A percentile compares a stretch with the other conserved stretches of the same genome.
These are phyloP conservation scores for Molossus molossus DNA, from an alignment of 2,797 vertebrate genomes.

Conservation along the genomic window DNA sequence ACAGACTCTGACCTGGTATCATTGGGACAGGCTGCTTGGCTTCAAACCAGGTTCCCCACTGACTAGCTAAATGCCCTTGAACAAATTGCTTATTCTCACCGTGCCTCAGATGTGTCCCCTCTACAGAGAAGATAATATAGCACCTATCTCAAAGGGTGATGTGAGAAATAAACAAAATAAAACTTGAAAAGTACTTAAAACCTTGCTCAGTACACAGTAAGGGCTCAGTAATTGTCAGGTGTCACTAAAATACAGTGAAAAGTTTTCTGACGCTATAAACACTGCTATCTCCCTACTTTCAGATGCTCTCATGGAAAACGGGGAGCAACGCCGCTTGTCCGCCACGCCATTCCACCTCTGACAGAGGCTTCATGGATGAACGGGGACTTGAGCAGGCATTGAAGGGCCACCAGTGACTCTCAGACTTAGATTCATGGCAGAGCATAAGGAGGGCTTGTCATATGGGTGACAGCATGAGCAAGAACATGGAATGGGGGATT, in stretches of 20 bases:
- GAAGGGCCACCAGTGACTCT: neutral
- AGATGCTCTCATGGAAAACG: neutral
- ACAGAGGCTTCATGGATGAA: neutral
- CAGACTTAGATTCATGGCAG: neutral
- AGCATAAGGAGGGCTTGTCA: neutral
- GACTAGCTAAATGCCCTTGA: slow-evolving; percentile 42
- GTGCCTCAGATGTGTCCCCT: slow-evolving; percentile 42
- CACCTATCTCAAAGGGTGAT: slow-evolving; percentile 48
- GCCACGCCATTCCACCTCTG: neutral
- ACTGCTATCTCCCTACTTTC: neutral
- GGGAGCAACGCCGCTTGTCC: neutral
- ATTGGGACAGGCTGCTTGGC: neutral
- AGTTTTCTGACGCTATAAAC: neutral
- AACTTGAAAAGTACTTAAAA: slow-evolving; percentile 44
- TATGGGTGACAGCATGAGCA: neutral
- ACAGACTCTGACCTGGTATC: neutral
- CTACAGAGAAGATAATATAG: slow-evolving; percentile 32
- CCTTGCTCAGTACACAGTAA: slow-evolving; percentile 26
- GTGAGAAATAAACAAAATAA: slow-evolving; percentile 68
- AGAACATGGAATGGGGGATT: neutral
- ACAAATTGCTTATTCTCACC: slow-evolving; percentile 47
- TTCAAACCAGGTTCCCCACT: neutral
- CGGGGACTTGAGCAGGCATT: neutral
- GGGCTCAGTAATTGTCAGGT: slow-evolving; percentile 52
- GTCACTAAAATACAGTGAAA: slow-evolving; percentile 37